Base-by-base conservation (phyloP, 2,113 vertebrate species). In the Tychaedon coryphoeus region DNA sequence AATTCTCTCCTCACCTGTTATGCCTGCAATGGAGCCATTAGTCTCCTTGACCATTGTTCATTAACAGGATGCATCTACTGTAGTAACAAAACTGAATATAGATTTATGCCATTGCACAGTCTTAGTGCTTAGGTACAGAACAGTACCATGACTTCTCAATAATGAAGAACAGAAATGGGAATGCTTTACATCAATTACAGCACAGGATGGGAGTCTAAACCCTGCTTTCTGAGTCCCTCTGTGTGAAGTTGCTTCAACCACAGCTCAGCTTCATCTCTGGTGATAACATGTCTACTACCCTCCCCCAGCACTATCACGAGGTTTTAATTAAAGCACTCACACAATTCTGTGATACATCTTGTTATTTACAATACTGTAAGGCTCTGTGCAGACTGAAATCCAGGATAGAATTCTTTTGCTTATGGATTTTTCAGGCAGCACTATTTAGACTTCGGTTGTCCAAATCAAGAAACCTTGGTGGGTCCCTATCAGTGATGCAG, bases 281-380 rank as follows among this genome's bases (percentile, higher is more conserved):
- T 61, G 24, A 5, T n/a, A 91, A 60, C 9, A 66, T 11, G 15
- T 47, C 74, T 77, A 42, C 33, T 62, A 26, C 8, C 25, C 40
- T 72, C n/a, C 48, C 50, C 29, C 4, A 1, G 40, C 38, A 40
- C n/a, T 23, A 45, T 26, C 15, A 33, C 1, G 3, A 66, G 25
- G 31, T 26, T 65, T 79, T 65, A 69, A 79, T 51, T 36, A 65
- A n/a, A 80, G 23, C 31, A 61, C 14, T 88, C 26, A 4, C 10
- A 42, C 16, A 40, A 12, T 53, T 90, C 29, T 67, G 57, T 1
- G 1, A 36, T 10, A 51, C 11, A 10, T 2, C 0, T 0, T 14
- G 45, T 34, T 57, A 80, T 15, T 69, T 60, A 83, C 69, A 42
- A 69, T 10, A 22, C 3, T 78, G 4, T 23, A 75, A 51, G 24